Percentiles rank a stretch among this genome's conserved stretches.
These are phyloP conservation scores for Nothocercus nigrocapillus DNA, from an alignment of 2,113 vertebrate genomes.

Conservation along the genomic window DNA sequence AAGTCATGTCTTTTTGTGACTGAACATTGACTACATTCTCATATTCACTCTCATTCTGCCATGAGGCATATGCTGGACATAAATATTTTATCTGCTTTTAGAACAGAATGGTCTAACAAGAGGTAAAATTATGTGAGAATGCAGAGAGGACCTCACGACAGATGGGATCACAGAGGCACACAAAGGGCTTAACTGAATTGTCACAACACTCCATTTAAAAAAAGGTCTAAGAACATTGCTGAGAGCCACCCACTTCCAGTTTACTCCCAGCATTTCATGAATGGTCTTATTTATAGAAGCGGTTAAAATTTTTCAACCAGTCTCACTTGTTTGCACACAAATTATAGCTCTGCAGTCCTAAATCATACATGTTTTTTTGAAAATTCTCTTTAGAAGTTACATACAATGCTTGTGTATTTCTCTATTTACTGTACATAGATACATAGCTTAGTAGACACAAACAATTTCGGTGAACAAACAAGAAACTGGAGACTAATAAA, in stretches of 20 bases:
- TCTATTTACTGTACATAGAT: background rate
- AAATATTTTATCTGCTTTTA: constrained; percentile 22
- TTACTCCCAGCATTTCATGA: background rate
- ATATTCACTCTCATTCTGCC: background rate
- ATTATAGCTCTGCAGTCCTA: background rate
- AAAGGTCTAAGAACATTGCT: background rate
- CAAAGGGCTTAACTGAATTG: constrained; percentile 7
- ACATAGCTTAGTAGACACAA: background rate
- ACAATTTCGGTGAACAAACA: background rate
- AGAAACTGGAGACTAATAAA: background rate
- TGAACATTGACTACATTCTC: background rate
- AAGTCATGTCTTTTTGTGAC: background rate
- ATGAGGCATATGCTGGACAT: background rate
- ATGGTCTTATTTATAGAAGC: background rate
- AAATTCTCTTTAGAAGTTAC: background rate
- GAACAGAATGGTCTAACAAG: background rate
- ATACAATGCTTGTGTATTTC: background rate
- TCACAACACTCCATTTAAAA: background rate
- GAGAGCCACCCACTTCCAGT: background rate
- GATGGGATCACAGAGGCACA: background rate
- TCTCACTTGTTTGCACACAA: background rate
- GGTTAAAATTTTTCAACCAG: background rate
- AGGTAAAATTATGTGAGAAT: background rate
- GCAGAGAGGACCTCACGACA: background rate
- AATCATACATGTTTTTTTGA: background rate